These are phyloP conservation scores for Colostygia pectinataria DNA, from an alignment of 2,888 invertebrate genomes.

Conservation along the genomic window DNA sequence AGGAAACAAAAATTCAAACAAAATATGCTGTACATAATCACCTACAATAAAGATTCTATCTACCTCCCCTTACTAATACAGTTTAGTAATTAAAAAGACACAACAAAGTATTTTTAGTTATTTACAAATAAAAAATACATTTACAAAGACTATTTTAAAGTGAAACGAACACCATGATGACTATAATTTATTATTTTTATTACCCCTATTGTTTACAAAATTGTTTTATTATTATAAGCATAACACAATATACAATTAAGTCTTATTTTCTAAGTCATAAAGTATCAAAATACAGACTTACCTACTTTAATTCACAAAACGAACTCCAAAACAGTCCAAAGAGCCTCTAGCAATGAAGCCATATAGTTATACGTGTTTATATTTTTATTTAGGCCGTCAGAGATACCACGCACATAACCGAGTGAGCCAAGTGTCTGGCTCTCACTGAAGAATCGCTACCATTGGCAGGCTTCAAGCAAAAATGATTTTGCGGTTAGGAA, in stretches of 20 bases:
- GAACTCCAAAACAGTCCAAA: conserved; percentile 27
- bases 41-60: too few species aligned
- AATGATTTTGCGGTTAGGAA: neutral
- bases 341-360: conserved; percentile 44
- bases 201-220: conserved; percentile 19
- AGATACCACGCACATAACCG: conserved; percentile 38
- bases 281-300: conserved; percentile 2
- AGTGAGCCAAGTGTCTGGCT: conserved; percentile 59
- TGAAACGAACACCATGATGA: too few species aligned
- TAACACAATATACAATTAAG: neutral
- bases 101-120: conserved; percentile 10
- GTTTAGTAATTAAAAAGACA: too few species aligned
- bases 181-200: neutral
- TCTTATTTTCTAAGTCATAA: neutral
- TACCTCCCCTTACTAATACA: too few species aligned
- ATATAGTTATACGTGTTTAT: conserved; percentile 48
- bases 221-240: neutral
- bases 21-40: too few species aligned
- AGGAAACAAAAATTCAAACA: too few species aligned
- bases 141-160: too few species aligned
- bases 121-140: too few species aligned
- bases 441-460: conserved; percentile 54
- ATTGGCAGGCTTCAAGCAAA: conserved; percentile 38
- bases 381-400: conserved; percentile 47
- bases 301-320: conserved; percentile 14